A percentile compares a stretch with the other conserved stretches of the same genome.
phyloP scores from a whole-genome alignment of 2,888 invertebrate genomes.

The Subacronicta megacephala region DNA sequence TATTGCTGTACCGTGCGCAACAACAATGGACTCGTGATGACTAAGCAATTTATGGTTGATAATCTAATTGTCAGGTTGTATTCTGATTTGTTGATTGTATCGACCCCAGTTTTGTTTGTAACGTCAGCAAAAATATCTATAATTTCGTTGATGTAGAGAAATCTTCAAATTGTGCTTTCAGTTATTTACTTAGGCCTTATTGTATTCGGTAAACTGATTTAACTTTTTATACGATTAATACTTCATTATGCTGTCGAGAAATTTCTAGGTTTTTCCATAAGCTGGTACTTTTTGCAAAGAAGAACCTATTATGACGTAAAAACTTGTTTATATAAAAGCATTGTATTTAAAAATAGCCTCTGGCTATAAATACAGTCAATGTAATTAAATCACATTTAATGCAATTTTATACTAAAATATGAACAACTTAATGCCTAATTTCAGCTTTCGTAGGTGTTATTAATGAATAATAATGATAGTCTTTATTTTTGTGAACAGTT shows the following conservation, averaged over 20 bases:
- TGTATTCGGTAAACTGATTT: too few species aligned
- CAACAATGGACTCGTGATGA: conserved; percentile 78
- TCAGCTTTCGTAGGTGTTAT: conserved; percentile 61
- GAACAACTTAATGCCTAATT: conserved; percentile 19
- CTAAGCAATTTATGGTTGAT: conserved; percentile 70
- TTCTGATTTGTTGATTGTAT: conserved; percentile 78
- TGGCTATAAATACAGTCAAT: conserved; percentile 1
- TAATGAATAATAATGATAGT: conserved; percentile 64
- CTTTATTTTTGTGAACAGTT: conserved; percentile 21
- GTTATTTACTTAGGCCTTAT: too few species aligned
- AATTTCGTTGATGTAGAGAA: too few species aligned
- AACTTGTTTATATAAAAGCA: neutral
- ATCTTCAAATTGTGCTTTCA: too few species aligned
- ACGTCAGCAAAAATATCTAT: conserved; percentile 53
- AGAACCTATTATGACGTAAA: neutral
- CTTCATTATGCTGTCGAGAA: too few species aligned
- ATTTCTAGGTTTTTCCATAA: too few species aligned
- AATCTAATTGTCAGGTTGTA: conserved; percentile 85
- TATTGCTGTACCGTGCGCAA: conserved; percentile 63
- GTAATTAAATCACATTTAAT: conserved; percentile 22
- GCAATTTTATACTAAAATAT: conserved; percentile 20
- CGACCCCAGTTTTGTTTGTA: conserved; percentile 63
- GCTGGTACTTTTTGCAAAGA: too few species aligned
- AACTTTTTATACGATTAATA: too few species aligned
- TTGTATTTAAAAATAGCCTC: conserved; percentile 8